phyloP scores from a whole-genome alignment of 2,113 vertebrate genomes.

The Dasyurus viverrinus region DNA sequence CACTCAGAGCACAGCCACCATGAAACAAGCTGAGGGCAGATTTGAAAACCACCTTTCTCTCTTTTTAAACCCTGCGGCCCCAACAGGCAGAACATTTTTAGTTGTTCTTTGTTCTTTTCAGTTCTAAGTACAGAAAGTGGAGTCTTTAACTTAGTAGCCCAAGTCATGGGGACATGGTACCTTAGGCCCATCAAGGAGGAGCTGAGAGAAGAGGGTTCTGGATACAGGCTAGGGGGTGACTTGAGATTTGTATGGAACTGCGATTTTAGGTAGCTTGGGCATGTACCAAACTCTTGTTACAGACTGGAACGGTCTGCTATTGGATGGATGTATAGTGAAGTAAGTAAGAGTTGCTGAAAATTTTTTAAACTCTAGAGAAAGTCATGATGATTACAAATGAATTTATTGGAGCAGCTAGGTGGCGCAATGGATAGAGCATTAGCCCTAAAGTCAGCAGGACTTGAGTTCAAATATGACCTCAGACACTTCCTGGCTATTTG shows the following conservation, averaged over 20 bases:
- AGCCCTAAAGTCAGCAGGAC: too few species aligned
- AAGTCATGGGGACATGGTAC: neutral
- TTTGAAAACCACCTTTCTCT: neutral
- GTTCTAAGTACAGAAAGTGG: neutral
- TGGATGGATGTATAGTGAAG: constrained; percentile 14
- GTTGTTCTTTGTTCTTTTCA: neutral
- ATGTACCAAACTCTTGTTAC: neutral
- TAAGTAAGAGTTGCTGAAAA: constrained; percentile 15
- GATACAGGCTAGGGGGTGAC: neutral
- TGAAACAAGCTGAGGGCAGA: neutral
- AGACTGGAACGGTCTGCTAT: neutral
- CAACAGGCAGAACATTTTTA: neutral
- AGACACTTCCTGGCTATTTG: too few species aligned
- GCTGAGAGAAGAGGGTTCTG: neutral
- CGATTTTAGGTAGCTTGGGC: neutral
- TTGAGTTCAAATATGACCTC: too few species aligned
- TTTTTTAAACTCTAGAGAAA: neutral
- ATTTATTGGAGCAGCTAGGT: too few species aligned
- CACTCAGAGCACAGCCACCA: neutral
- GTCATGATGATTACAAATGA: neutral
- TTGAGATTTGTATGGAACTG: neutral
- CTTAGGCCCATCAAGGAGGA: neutral
- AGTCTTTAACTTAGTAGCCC: neutral
- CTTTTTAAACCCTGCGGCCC: neutral
- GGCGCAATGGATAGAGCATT: too few species aligned